Conservation (phyloP, 1,140 invertebrate species). For the Ptiloglossa arizonensis region DNA sequence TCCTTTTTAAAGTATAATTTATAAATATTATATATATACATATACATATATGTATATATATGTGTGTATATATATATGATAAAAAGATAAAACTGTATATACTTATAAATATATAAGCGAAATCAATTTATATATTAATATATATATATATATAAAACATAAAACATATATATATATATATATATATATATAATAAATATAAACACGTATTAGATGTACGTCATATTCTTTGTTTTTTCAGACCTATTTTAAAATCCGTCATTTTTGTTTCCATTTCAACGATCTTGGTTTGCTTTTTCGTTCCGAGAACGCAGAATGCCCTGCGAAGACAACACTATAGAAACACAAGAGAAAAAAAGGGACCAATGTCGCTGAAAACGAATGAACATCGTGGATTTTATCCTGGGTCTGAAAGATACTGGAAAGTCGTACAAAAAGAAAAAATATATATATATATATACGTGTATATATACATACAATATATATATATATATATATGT, state of each 20-base stretch:
- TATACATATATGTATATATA: conserved; percentile 6
- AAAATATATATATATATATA: not conserved
- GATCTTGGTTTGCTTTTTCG: conserved; percentile 55
- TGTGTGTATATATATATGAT: conserved; percentile 1
- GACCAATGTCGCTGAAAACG: conserved; percentile 59
- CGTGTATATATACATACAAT: not conserved
- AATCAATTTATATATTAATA: not conserved
- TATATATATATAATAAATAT: conserved; percentile 9
- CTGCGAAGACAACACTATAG: not conserved
- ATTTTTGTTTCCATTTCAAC: conserved; percentile 54
- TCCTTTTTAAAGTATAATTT: conserved; percentile 51
- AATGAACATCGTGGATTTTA: conserved; percentile 57
- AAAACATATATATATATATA: conserved; percentile 31
- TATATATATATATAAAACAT: conserved; percentile 10
- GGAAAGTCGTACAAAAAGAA: conserved; percentile 11
- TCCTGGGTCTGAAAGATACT: conserved; percentile 55
- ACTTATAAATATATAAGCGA: conserved; percentile 28
- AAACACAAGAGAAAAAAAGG: conserved; percentile 21
- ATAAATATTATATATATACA: conserved; percentile 17
- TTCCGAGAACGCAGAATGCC: no score
- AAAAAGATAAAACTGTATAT: conserved; percentile 26
- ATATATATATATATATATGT: not conserved
- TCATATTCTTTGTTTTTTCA: conserved; percentile 48
- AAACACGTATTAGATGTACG: conserved; percentile 19
- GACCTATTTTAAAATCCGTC: conserved; percentile 59